Evolutionary conservation across 2,113 vertebrate genomes (phyloP).

Genomic region (Sterna hirundo): DNA sequence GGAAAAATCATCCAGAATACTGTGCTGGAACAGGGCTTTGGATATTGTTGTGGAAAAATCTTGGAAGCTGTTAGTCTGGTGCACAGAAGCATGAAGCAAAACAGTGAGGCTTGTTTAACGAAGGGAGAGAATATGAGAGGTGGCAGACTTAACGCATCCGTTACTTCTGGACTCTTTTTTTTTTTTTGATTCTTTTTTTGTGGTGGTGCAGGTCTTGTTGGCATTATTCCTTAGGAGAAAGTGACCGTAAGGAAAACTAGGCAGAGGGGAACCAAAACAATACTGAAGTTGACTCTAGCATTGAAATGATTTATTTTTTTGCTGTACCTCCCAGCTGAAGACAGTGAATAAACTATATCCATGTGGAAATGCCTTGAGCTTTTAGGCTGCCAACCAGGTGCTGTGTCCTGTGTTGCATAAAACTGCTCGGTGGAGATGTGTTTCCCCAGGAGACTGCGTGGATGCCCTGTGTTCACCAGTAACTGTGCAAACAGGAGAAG

Average conservation of each 20-base stretch:
- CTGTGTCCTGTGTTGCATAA: background rate
- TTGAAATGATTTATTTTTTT: background rate
- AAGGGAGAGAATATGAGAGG: background rate
- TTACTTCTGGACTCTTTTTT: background rate
- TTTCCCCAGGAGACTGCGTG: background rate
- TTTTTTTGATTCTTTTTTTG: background rate
- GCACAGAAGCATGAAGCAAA: slow-evolving; percentile 9
- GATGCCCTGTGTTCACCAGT: background rate
- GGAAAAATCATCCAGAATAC: slow-evolving; percentile 40
- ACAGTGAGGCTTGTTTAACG: background rate
- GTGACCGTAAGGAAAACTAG: background rate
- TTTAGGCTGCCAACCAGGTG: background rate
- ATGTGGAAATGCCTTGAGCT: background rate
- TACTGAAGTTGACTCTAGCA: background rate
- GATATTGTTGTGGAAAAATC: slow-evolving; percentile 27
- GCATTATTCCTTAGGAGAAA: background rate
- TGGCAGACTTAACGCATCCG: background rate
- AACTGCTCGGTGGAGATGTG: fast-evolving
- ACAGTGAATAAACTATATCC: background rate
- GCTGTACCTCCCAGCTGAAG: background rate
- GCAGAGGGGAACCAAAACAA: background rate
- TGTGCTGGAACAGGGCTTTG: background rate
- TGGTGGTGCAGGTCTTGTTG: background rate
- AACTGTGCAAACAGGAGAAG: background rate
- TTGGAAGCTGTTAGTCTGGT: background rate